Conservation (phyloP, 2,888 invertebrate genomes). For the Kuschelorhynchus macadamiae region DNA sequence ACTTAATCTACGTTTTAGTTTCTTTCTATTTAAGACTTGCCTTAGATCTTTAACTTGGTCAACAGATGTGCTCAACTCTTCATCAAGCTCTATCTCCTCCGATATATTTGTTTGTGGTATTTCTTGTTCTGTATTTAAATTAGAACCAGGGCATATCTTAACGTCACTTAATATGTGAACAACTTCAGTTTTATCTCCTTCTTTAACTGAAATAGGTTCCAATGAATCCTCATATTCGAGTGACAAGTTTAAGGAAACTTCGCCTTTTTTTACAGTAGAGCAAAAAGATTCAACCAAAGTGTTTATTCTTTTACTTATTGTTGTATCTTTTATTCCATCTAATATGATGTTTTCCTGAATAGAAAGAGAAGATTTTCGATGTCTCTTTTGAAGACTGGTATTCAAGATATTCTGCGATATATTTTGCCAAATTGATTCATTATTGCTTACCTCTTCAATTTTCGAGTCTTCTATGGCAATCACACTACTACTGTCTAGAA, state of each 20-base stretch:
- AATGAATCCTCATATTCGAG: constrained; percentile 53
- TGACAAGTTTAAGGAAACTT: constrained; percentile 60
- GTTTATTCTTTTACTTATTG: constrained; percentile 58
- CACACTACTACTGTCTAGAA: constrained; percentile 18
- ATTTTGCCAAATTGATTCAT: constrained; percentile 11
- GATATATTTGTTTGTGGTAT: neutral
- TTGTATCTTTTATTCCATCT: constrained; percentile 57
- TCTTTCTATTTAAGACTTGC: constrained; percentile 16
- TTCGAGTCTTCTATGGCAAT: constrained; percentile 18
- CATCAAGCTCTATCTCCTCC: constrained; percentile 3
- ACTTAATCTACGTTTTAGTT: constrained; percentile 36
- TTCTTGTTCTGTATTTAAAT: constrained; percentile 36
- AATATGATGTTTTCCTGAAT: constrained; percentile 62
- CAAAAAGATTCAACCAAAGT: constrained; percentile 61
- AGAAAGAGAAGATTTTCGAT: constrained; percentile 59
- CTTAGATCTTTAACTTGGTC: constrained; percentile 17
- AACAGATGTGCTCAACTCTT: neutral
- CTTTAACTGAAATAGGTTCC: neutral
- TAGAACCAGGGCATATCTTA: constrained; percentile 14
- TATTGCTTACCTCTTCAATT: constrained; percentile 31
- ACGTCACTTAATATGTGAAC: constrained; percentile 12
- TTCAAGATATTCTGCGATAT: constrained; percentile 9
- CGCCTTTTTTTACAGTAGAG: constrained; percentile 55
- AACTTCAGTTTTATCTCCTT: neutral
- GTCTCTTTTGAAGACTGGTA: constrained; percentile 17